A percentile compares a stretch with the other conserved stretches of the same genome.
phyloP scores from a whole-genome alignment of 1,140 invertebrate genomes.

The Nomia melanderi region DNA sequence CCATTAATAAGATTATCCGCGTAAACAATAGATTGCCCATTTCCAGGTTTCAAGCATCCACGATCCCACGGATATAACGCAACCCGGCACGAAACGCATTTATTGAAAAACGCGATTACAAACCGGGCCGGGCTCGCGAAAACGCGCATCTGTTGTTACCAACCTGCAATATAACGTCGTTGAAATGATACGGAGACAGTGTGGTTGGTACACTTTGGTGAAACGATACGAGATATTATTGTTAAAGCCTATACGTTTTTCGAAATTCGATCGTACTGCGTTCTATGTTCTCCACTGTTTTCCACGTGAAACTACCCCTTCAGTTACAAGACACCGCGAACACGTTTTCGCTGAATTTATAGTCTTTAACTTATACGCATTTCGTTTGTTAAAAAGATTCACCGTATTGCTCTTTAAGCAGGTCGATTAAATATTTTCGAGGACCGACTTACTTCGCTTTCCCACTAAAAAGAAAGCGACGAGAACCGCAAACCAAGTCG shows the following conservation, averaged over 20 bases:
- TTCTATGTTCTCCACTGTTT: too few species aligned
- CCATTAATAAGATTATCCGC: conserved; percentile 67
- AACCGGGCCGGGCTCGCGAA: not conserved
- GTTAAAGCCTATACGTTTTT: not conserved
- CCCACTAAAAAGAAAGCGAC: too few species aligned
- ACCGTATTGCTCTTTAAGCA: too few species aligned
- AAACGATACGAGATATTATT: not conserved
- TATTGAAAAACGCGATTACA: conserved; percentile 50
- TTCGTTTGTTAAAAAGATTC: too few species aligned
- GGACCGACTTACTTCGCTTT: too few species aligned
- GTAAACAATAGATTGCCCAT: conserved; percentile 65
- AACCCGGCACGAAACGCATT: conserved; percentile 43
- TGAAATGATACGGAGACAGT: not conserved
- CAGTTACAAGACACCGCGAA: too few species aligned
- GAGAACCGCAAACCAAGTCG: too few species aligned
- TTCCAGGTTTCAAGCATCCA: conserved; percentile 53
- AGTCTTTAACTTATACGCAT: too few species aligned
- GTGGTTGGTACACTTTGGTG: not conserved
- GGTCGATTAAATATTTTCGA: too few species aligned
- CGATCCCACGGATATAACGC: conserved; percentile 50
- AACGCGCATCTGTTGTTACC: not conserved
- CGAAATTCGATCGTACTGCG: not conserved
- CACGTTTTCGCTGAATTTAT: too few species aligned
- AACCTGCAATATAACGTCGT: not conserved
- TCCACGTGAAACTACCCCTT: too few species aligned